phyloP scores from a whole-genome alignment of 2,888 invertebrate genomes.

The Cantharis lateralis region DNA sequence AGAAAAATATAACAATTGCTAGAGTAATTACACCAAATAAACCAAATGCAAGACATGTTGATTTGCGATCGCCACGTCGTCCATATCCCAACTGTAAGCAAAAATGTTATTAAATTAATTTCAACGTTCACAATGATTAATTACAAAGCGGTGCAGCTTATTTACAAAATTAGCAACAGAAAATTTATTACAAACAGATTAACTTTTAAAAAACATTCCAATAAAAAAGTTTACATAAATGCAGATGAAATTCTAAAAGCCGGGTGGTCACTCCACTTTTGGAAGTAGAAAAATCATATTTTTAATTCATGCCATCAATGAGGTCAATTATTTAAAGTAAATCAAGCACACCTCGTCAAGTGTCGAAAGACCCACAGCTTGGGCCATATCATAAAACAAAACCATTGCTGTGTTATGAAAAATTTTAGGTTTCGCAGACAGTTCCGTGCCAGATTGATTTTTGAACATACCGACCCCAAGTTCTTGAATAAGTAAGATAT shows the following conservation, averaged over 20 bases:
- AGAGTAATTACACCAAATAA: neutral
- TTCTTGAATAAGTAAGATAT: too few relatives aligned
- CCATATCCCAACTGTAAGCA: constrained; percentile 3
- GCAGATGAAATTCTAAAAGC: neutral
- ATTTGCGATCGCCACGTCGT: neutral
- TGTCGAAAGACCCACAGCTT: too few relatives aligned
- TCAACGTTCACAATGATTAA: neutral
- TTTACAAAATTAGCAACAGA: neutral
- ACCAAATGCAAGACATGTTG: constrained; percentile 3
- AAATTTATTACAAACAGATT: neutral
- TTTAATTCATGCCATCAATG: neutral
- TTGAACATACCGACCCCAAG: too few relatives aligned
- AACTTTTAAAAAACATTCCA: neutral
- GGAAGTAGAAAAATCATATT: neutral
- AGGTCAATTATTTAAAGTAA: neutral
- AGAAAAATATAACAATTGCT: neutral
- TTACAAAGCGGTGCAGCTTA: neutral
- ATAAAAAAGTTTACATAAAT: neutral
- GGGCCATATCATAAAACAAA: too few relatives aligned
- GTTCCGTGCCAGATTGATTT: too few relatives aligned
- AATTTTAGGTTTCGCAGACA: too few relatives aligned
- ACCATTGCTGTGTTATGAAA: too few relatives aligned
- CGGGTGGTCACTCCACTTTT: neutral
- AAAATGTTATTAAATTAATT: neutral
- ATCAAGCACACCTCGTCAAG: too few relatives aligned